Evolutionary conservation across 1,140 invertebrate genomes (phyloP), one percentile per base, ranked within the genome.

Genomic region (Caenorhabditis briggsae): DNA sequence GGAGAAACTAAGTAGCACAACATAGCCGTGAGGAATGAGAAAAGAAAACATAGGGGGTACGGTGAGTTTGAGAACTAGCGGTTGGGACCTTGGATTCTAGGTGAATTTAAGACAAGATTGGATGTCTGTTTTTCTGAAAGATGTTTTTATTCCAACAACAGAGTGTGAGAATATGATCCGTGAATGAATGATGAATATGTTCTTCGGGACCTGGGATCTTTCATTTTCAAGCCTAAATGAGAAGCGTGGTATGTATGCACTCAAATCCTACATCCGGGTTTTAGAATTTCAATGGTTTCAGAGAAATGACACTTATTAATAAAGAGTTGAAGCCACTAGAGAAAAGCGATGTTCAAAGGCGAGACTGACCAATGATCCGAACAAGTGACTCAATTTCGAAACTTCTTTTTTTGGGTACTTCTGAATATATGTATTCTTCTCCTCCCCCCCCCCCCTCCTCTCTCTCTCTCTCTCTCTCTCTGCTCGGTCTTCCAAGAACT

Each of bases 251-350:
- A 70, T 11, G 64, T 46, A n/a, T 50, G 70, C 70, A 78, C 46
- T 20, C 70, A 53, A 46, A 48, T 46, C n/a, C 20, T 50, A 23
- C 70, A 78, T 78, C 70, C 70, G 70, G 70, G 46, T 78, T 53
- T 53, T 78, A 53, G 18, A 50, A 78, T 78, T 53, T n/a, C 3
- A n/a, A 59, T 8, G 20, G 20, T 43, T 70, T n/a, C 41, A 18
- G 41, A 18, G 43, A 70, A 16, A 33, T 33, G 3, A 3, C 33
- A 33, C 33, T 33, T 33, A 33, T 33, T 33, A 33, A 33, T 3
- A 33, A 33, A 33, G 33, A 33, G 50, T 53, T 53, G 50, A 53
- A 53, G 16, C 33, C 41, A 6, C 64, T 43, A 5, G 18, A 14
- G 11, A 43, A n/a, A 18, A 5, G 12, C 16, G 64, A 70, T 18